Base-by-base conservation (phyloP, 2,113 vertebrate genomes). In the Geothlypis trichas region DNA sequence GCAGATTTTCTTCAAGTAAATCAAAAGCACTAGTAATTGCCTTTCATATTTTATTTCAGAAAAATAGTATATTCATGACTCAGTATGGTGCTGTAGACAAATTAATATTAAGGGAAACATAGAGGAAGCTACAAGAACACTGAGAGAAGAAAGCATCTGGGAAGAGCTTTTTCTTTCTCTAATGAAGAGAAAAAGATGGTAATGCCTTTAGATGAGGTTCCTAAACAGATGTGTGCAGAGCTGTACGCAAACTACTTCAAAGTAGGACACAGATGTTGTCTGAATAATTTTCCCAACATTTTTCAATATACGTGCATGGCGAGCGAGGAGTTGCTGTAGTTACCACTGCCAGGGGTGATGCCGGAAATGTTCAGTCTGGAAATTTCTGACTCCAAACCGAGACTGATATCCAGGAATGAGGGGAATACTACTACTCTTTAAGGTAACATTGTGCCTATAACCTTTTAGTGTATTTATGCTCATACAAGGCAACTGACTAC, bases 251-350 rank as follows among this genome's bases (percentile, higher is more conserved):
- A 47, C 68, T 81, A 55, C 72, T 95, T 96, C 83, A 77, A 97
- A 97, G 86, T 90, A 96, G 90, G 95, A 80, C 92, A 86, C 93
- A 97, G 94, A 95, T 90, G 94, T 86, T 93, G 72, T 55, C 86
- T 93, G 91, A 95, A 89, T 90, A 90, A 93, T 92, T 90, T 88
- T 78, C 39, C 51, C 61, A 90, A 51, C 33, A 7, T 13, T 73
- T 73, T 79, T 85, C 51, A 16, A 18, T 59, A 20, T 42, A 62
- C 0, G 1, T 71, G 35, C 35, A 31, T 37, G 35, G 47, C 1
- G 7, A 92, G 63, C 30, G 39, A 66, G 68, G 27, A 58, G 22
- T 33, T 83, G 49, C 51, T 86, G 28, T 58, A 79, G 62, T 77
- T 72, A 71, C 55, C 26, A 4, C 22, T 77, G 68, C 20, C 47